These are phyloP conservation scores for Caloenas nicobarica DNA, from an alignment of 2,113 vertebrate genomes.

Conservation along the genomic window DNA sequence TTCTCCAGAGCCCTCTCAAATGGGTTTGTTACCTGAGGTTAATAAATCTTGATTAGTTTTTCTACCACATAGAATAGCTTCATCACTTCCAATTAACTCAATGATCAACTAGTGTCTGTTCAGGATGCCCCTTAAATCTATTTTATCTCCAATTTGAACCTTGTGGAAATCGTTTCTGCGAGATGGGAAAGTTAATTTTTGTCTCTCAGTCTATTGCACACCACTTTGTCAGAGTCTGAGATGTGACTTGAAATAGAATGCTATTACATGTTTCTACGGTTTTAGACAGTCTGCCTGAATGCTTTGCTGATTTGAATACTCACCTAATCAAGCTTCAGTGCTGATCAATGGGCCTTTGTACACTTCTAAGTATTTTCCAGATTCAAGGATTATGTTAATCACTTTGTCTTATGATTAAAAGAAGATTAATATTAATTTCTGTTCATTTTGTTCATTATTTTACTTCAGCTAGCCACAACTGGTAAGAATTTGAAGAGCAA, in stretches of 20 bases:
- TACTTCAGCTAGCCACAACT: background rate
- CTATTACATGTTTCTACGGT: background rate
- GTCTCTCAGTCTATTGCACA: background rate
- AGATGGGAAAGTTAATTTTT: background rate
- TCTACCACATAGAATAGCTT: background rate
- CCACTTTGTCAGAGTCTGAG: background rate
- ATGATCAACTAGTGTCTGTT: background rate
- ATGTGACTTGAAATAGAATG: background rate
- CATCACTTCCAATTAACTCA: conserved; percentile 28
- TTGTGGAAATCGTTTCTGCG: background rate
- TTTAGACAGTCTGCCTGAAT: background rate
- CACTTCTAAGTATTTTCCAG: background rate
- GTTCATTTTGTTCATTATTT: background rate
- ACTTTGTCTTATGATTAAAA: background rate
- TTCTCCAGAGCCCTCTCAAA: conserved; percentile 47
- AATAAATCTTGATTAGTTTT: conserved; percentile 52
- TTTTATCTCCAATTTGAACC: background rate
- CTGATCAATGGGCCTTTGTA: background rate
- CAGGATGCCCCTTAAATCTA: conserved; percentile 1
- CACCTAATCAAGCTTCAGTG: background rate
- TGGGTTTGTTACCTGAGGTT: background rate
- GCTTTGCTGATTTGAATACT: background rate
- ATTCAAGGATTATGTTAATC: background rate
- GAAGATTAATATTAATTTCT: background rate
- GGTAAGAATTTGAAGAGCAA: background rate